Evolutionary conservation across 1,140 invertebrate species (phyloP), one percentile per base, ranked within the genome.

Genomic region (Conopomorpha cramerella): DNA sequence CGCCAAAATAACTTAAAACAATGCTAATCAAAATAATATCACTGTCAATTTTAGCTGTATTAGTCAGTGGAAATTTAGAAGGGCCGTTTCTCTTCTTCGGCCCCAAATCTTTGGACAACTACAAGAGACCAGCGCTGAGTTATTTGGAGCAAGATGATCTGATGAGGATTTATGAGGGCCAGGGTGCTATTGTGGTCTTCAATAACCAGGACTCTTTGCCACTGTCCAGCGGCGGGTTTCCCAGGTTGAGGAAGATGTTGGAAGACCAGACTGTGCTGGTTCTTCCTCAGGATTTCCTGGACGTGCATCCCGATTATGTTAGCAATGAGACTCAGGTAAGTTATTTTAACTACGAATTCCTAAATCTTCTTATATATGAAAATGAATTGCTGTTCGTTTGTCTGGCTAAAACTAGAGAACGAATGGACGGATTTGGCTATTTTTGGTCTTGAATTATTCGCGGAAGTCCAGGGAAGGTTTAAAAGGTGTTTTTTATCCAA

Each of bases 1-100:
- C n/a, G n/a, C n/a, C n/a, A n/a, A n/a, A n/a, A n/a, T n/a, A n/a
- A n/a, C n/a, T n/a, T n/a, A n/a, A n/a, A n/a, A n/a, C n/a, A n/a
- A n/a, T n/a, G n/a, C n/a, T n/a, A n/a, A n/a, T n/a, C n/a, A n/a
- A n/a, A n/a, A n/a, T n/a, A n/a, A n/a, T n/a, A n/a, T n/a, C n/a
- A n/a, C n/a, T n/a, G n/a, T n/a, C n/a, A n/a, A n/a, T n/a, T n/a
- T n/a, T n/a, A n/a, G n/a, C n/a, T n/a, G n/a, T n/a, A n/a, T n/a
- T n/a, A 16, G 47, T 50, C 6, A 28, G 52, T 1, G 71, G 49
- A 18, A 77, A 77, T 50, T 34, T 79, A 3, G 72, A 79, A 46
- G 82, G 82, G 1, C 82, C 82, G 0, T 83, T 81, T 45, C 37
- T 83, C 2, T 76, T 82, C 40, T 83, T 82, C 63, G 82, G 82